Conservation (phyloP, 2,113 vertebrate genomes). For the Prionailurus viverrinus region DNA sequence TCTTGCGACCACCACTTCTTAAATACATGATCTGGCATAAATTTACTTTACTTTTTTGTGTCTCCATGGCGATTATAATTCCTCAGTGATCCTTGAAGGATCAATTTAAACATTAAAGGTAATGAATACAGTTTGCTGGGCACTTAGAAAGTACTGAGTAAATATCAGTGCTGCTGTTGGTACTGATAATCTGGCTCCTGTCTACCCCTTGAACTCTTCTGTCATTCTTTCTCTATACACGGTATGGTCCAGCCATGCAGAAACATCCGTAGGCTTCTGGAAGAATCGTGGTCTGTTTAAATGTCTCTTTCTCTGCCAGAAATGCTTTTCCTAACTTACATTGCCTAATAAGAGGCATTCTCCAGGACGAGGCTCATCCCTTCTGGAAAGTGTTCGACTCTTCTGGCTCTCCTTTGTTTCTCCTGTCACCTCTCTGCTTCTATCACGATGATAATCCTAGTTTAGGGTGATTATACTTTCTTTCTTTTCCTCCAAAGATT, state of each 20-base stretch:
- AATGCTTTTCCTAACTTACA: background rate
- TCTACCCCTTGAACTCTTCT: background rate
- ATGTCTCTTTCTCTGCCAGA: background rate
- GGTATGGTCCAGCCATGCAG: background rate
- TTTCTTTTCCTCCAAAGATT: background rate
- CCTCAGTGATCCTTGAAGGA: background rate
- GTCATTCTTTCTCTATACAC: background rate
- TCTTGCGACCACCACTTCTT: background rate
- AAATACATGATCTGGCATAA: background rate
- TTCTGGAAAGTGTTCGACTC: background rate
- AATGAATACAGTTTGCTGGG: background rate
- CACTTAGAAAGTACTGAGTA: background rate
- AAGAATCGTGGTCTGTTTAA: background rate
- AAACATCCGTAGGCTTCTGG: background rate
- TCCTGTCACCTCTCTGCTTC: background rate
- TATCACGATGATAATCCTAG: background rate
- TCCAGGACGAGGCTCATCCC: background rate
- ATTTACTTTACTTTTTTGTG: background rate
- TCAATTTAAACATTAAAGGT: background rate
- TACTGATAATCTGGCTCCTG: background rate
- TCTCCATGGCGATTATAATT: background rate
- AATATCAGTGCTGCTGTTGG: background rate
- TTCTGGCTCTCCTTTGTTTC: background rate
- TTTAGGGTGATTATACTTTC: background rate
- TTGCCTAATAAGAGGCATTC: background rate